phyloP scores from a whole-genome alignment of 2,113 vertebrate genomes.

The Solea senegalensis region DNA sequence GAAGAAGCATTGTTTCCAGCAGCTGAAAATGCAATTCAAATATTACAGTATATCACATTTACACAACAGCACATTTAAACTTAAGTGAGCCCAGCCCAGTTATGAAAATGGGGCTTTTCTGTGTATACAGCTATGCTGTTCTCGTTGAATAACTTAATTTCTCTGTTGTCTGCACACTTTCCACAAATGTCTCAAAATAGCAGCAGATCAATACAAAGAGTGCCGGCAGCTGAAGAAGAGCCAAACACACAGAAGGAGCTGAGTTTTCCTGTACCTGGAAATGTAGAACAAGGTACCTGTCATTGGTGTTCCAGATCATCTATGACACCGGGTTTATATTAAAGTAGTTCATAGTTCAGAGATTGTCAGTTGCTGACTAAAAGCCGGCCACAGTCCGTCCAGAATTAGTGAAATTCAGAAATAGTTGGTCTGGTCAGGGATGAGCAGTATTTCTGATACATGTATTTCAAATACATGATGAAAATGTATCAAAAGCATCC shows the following conservation, averaged over 20 bases:
- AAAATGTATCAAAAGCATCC: no score
- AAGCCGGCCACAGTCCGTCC: no score
- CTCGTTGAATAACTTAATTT: constrained; percentile 8
- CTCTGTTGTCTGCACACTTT: constrained; percentile 8
- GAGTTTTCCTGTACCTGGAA: constrained; percentile 9
- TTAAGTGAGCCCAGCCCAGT: background rate
- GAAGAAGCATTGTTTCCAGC: no score
- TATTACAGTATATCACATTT: no score
- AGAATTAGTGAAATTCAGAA: no score
- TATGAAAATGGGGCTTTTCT: background rate
- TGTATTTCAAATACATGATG: no score
- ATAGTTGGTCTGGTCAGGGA: no score
- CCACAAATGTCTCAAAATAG: constrained; percentile 38
- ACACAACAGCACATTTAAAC: background rate
- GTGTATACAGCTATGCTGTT: background rate
- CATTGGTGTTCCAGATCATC: background rate
- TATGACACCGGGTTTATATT: background rate
- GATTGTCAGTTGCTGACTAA: no score
- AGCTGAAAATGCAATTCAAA: no score
- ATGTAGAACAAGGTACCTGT: background rate
- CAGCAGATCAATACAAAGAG: constrained; percentile 44
- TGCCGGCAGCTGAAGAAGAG: constrained; percentile 24
- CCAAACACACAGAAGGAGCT: constrained; percentile 20
- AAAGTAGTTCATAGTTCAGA: no score
- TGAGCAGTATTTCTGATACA: no score